A percentile compares a stretch with the other conserved stretches of the same genome.
Conservation (phyloP, 2,888 invertebrate species). For the Limnephilus rhombicus region DNA sequence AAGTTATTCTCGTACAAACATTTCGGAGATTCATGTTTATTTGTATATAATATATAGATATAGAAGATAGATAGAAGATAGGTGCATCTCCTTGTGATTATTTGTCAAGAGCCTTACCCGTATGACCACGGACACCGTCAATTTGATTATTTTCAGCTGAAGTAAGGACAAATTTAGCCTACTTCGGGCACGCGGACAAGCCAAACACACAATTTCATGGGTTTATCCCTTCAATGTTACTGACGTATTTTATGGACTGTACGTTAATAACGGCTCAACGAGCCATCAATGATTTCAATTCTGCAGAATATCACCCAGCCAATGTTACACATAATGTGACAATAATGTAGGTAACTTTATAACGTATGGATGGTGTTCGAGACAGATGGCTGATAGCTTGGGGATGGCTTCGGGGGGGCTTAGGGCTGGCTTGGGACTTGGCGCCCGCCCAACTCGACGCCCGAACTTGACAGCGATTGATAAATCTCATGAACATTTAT, state of each 20-base stretch:
- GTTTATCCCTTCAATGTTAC: no score
- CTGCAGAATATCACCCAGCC: background rate
- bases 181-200: no score
- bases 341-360: background rate
- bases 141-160: no score
- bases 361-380: background rate
- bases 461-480: background rate
- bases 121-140: no score
- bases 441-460: background rate
- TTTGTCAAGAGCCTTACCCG: no score
- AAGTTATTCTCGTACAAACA: no score
- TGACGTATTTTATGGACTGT: background rate
- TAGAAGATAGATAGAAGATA: no score
- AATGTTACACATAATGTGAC: background rate
- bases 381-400: background rate
- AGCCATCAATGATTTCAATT: background rate
- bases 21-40: no score
- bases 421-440: background rate
- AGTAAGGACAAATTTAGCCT: no score
- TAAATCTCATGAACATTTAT: background rate
- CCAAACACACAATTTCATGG: no score
- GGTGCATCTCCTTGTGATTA: no score
- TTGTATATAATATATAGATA: no score
- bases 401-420: background rate
- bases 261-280: background rate